phyloP scores from a whole-genome alignment of 2,888 invertebrate species.

The Drosophila incognita region DNA sequence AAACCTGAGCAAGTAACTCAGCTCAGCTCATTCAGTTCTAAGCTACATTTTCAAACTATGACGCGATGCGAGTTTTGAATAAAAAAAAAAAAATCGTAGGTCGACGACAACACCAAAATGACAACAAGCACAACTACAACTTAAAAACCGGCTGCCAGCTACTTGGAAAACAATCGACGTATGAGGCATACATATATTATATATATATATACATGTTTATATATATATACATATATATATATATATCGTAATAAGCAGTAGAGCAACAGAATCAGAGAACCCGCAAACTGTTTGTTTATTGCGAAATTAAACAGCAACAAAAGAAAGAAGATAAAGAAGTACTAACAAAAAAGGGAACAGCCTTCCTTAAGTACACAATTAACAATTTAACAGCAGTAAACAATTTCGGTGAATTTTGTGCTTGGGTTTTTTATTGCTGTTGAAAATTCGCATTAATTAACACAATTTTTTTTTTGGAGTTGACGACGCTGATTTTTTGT shows the following conservation, averaged over 20 bases:
- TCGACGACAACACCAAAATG: constrained; percentile 50
- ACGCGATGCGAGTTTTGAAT: constrained; percentile 66
- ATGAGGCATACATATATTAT: constrained; percentile 37
- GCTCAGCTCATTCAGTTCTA: constrained; percentile 4
- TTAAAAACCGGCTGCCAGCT: constrained; percentile 72
- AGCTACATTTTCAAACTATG: constrained; percentile 64
- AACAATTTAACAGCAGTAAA: constrained; percentile 48
- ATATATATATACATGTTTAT: not conserved
- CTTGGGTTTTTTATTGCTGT: constrained; percentile 1
- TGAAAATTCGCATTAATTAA: constrained; percentile 70
- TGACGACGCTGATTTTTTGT: constrained; percentile 15
- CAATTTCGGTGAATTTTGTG: constrained; percentile 31
- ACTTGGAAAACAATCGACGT: constrained; percentile 75
- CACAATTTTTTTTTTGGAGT: constrained; percentile 47
- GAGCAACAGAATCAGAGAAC: constrained; percentile 51
- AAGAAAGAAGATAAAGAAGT: not conserved
- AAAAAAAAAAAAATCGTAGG: constrained; percentile 65
- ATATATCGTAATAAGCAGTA: constrained; percentile 31
- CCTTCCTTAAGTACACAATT: constrained; percentile 43
- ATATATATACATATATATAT: not conserved
- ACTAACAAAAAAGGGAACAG: constrained; percentile 6
- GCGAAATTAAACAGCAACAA: constrained; percentile 56
- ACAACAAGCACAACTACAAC: constrained; percentile 10
- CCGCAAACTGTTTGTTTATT: constrained; percentile 73
- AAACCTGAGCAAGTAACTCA: constrained; percentile 22